Conservation (phyloP, 2,797 vertebrate species). For the Potorous gilbertii region DNA sequence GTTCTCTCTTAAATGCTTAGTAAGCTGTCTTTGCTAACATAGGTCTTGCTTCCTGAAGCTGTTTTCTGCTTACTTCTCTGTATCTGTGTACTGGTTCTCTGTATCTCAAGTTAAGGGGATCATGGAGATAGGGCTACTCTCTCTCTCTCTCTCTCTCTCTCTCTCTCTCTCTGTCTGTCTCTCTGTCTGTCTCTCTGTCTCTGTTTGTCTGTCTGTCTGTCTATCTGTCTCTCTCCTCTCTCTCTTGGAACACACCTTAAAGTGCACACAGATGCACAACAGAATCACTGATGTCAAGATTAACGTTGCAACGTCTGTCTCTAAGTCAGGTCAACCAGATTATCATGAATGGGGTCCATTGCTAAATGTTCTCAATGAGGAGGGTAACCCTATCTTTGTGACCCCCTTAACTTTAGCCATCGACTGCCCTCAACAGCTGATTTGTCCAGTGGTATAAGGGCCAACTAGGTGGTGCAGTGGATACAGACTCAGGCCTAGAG, state of each 20-base stretch:
- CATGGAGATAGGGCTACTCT: too few species aligned
- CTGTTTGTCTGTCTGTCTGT: too few species aligned
- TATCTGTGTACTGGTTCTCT: not conserved
- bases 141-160: too few species aligned
- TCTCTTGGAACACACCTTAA: not conserved
- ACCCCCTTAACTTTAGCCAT: not conserved
- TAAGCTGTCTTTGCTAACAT: not conserved
- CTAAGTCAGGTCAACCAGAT: not conserved
- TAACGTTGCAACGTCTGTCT: not conserved
- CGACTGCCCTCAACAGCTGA: not conserved
- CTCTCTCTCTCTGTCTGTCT: too few species aligned
- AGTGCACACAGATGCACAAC: not conserved
- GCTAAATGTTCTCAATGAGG: not conserved
- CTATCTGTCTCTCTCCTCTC: too few species aligned
- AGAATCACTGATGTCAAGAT: not conserved
- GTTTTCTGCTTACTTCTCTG: not conserved
- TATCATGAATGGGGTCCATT: not conserved
- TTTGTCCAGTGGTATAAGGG: not conserved
- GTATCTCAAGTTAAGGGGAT: not conserved
- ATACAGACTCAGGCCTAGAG: not conserved
- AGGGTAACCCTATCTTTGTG: not conserved
- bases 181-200: too few species aligned
- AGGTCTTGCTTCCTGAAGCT: not conserved
- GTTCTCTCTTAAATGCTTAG: not conserved
- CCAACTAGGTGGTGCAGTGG: not conserved